A percentile compares a stretch with the other conserved stretches of the same genome.
Conservation (phyloP, 2,797 vertebrate genomes). For the Zenarchopterus dispar region DNA sequence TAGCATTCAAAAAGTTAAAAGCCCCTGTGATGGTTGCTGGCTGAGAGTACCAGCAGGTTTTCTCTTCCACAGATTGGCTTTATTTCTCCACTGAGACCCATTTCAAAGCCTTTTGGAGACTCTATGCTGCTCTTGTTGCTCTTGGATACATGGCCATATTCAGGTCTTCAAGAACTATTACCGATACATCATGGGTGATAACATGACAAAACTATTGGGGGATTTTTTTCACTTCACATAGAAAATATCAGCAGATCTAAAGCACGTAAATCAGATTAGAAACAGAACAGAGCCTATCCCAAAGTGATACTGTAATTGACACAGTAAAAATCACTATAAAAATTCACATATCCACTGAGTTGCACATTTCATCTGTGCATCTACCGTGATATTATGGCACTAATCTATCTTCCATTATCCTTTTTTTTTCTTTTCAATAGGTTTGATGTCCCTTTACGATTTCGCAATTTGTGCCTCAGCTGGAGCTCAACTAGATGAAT, state of each 20-base stretch:
- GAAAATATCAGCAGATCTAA: constrained; percentile 8
- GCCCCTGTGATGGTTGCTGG: constrained; percentile 58
- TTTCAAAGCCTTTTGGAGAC: constrained; percentile 62
- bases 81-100: constrained; percentile 74
- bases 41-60: constrained; percentile 58
- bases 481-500: constrained; percentile 64
- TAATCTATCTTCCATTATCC: constrained; percentile 45
- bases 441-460: constrained; percentile 48
- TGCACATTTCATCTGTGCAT: constrained; percentile 25
- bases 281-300: constrained; percentile 21
- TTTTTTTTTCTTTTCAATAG: constrained; percentile 39
- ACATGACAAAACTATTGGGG: constrained; percentile 29
- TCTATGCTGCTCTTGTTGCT: constrained; percentile 56
- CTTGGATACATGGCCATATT: constrained; percentile 40
- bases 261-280: constrained; percentile 23
- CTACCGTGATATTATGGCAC: constrained; percentile 31
- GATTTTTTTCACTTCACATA: constrained; percentile 18
- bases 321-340: constrained; percentile 13
- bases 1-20: constrained; percentile 77
- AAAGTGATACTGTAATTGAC: constrained; percentile 24
- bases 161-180: constrained; percentile 37
- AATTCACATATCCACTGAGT: constrained; percentile 33
- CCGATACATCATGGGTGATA: constrained; percentile 26
- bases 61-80: constrained; percentile 68
- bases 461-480: constrained; percentile 54